These are phyloP conservation scores for Cosmorhoe ocellata DNA, from an alignment of 2,888 invertebrate species.

Conservation along the genomic window DNA sequence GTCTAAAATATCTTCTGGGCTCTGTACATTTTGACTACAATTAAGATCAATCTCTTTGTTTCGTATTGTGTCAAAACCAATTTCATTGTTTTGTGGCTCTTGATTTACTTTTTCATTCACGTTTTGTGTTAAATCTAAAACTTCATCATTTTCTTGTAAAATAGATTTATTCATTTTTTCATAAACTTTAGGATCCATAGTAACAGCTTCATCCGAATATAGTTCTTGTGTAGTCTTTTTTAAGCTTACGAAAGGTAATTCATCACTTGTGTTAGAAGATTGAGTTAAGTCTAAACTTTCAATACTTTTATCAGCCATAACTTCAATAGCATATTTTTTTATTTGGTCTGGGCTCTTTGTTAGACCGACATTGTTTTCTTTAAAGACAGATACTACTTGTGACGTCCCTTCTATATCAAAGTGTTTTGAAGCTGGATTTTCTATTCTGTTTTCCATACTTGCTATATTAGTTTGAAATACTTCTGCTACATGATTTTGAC, in stretches of 20 bases:
- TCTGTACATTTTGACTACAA: constrained; percentile 5
- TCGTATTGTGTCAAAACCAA: too few relatives aligned
- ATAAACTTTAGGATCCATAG: constrained; percentile 42
- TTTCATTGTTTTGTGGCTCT: not conserved
- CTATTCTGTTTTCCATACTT: not conserved
- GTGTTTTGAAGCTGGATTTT: not conserved
- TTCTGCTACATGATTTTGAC: not conserved
- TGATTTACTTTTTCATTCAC: not conserved
- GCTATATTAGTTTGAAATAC: not conserved
- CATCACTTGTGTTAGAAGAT: constrained; percentile 54
- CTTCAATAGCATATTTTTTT: constrained; percentile 2
- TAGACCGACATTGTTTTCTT: constrained; percentile 45
- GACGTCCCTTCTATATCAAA: not conserved
- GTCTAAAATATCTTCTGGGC: constrained; percentile 2
- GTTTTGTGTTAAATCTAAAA: constrained; percentile 38
- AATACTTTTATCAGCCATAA: constrained; percentile 15
- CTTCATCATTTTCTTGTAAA: constrained; percentile 8
- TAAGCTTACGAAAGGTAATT: constrained; percentile 53
- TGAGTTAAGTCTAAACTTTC: constrained; percentile 57
- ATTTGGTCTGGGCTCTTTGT: constrained; percentile 44
- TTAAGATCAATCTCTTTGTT: too few relatives aligned
- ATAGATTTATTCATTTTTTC: constrained; percentile 8
- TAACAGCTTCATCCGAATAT: constrained; percentile 50
- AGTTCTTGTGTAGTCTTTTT: constrained; percentile 32
- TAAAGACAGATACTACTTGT: constrained; percentile 5